Evolutionary conservation across 2,113 vertebrate species (phyloP), one percentile per base, ranked within the genome.

Genomic region (Ramphastos sulfuratus): DNA sequence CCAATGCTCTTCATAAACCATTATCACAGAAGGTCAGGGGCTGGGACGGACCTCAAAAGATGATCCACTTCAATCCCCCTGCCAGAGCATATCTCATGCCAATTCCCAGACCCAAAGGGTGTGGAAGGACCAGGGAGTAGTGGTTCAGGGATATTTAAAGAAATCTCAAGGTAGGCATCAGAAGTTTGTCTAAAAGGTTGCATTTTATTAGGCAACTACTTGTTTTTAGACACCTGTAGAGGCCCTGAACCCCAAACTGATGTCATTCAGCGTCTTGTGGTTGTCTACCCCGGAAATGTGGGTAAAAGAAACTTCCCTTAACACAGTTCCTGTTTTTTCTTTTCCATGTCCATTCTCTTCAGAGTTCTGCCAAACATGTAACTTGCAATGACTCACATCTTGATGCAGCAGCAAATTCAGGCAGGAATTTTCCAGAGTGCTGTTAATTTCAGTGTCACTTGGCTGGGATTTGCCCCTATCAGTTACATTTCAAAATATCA

Each of bases 291-390:
- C 8, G 55, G 94, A 96, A 87, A 87, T 6, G 24, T 70, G 89
- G 66, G 55, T 25, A 59, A 88, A 86, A 90, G 27, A 74, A 78
- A 79, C 94, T 95, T 96, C 96, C 77, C 16, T 61, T 61, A 87
- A 93, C n/a, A 14, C 84, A 70, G 74, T 90, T 96, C 92, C 89
- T 95, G 86, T 93, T 96, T 96, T 39, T 90, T 46, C 86, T 87
- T 76, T 79, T 79, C 89, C 66, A 56, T 74, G 70, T 82, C 65
- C 85, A 93, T 65, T 88, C 86, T 89, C 85, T 75, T 92, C 61
- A 69, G n/a, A 24, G 18, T 75, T 92, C 39, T 85, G 77, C 31
- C 82, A 87, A 93, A 63, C 70, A 42, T 31, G 30, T 86, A 83
- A 84, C 86, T 50, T 78, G 33, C 70, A 70, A n/a, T 96, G 92